Percentiles rank a stretch among this genome's conserved stretches.
These are phyloP conservation scores for Drosophila bunnanda DNA, from an alignment of 2,888 invertebrate species.

Conservation along the genomic window DNA sequence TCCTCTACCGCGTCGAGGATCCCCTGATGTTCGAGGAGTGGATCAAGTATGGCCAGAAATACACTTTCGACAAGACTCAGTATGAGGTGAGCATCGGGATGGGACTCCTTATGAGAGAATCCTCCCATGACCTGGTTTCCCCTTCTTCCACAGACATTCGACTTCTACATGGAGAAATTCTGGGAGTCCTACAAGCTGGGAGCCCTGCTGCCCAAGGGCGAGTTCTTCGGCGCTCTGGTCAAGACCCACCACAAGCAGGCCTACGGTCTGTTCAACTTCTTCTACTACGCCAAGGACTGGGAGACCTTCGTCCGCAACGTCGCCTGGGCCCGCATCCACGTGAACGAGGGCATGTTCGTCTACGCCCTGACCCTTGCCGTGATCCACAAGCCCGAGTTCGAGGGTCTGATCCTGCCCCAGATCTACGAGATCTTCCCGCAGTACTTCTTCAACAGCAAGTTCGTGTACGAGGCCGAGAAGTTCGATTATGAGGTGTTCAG, in stretches of 20 bases:
- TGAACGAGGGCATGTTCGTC: conserved; percentile 91
- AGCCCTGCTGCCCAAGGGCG: conserved; percentile 86
- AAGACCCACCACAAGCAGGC: conserved; percentile 86
- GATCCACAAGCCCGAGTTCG: conserved; percentile 88
- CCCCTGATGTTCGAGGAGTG: conserved; percentile 79
- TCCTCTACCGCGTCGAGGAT: conserved; percentile 71
- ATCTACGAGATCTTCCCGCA: conserved; percentile 92
- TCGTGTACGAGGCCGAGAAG: conserved; percentile 89
- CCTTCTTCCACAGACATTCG: neutral
- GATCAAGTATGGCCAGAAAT: conserved; percentile 70
- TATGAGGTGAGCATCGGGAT: conserved; percentile 60
- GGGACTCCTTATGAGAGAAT: neutral
- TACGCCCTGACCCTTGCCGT: conserved; percentile 89
- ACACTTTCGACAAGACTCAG: conserved; percentile 62
- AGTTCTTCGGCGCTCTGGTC: conserved; percentile 86
- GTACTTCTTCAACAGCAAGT: conserved; percentile 90
- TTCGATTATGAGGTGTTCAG: conserved; percentile 83
- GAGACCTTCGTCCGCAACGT: conserved; percentile 89
- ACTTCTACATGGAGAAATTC: conserved; percentile 75
- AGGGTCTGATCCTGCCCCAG: conserved; percentile 89
- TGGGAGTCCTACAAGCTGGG: conserved; percentile 76
- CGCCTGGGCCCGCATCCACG: conserved; percentile 88
- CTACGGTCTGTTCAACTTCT: conserved; percentile 87
- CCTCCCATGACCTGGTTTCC: neutral
- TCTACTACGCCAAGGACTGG: conserved; percentile 90